Percentiles rank a stretch among this genome's conserved stretches.
phyloP scores from a whole-genome alignment of 2,888 invertebrate species.

The Torymus aiolomorphi region DNA sequence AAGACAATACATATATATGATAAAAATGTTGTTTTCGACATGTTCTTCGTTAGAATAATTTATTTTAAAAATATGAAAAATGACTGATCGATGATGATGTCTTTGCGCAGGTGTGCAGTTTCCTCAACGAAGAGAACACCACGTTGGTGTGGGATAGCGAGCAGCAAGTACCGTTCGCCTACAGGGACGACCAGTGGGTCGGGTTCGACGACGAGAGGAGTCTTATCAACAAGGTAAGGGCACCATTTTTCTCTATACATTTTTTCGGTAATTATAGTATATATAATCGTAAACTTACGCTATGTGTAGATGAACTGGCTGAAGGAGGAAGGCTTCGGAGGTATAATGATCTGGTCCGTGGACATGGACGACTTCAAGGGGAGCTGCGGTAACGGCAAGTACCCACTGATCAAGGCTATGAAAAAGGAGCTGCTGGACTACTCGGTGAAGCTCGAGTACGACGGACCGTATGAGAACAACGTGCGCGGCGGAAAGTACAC shows the following conservation, averaged over 20 bases:
- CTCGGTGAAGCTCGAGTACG: constrained; percentile 87
- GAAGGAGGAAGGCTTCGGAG: constrained; percentile 94
- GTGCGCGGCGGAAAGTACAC: constrained; percentile 85
- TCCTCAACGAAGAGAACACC: constrained; percentile 91
- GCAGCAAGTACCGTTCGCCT: constrained; percentile 96
- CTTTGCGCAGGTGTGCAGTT: constrained; percentile 85
- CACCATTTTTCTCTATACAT: too few species aligned
- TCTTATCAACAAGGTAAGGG: constrained; percentile 89
- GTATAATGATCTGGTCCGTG: constrained; percentile 97
- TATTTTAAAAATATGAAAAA: not conserved
- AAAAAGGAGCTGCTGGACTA: constrained; percentile 90
- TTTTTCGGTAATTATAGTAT: not conserved
- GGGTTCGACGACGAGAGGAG: constrained; percentile 96
- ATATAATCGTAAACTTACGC: not conserved
- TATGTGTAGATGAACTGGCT: constrained; percentile 91
- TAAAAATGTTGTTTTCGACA: too few species aligned
- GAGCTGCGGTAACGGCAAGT: constrained; percentile 92
- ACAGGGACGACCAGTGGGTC: constrained; percentile 93
- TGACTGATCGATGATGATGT: constrained; percentile 12
- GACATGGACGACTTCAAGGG: constrained; percentile 97
- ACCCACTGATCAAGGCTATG: constrained; percentile 91
- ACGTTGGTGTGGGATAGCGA: constrained; percentile 97
- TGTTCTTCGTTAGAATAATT: too few species aligned
- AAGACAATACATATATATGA: too few species aligned
- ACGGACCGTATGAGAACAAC: constrained; percentile 90